Evolutionary conservation across 1,140 invertebrate species (phyloP).

Genomic region (Geopemphigus sp.): DNA sequence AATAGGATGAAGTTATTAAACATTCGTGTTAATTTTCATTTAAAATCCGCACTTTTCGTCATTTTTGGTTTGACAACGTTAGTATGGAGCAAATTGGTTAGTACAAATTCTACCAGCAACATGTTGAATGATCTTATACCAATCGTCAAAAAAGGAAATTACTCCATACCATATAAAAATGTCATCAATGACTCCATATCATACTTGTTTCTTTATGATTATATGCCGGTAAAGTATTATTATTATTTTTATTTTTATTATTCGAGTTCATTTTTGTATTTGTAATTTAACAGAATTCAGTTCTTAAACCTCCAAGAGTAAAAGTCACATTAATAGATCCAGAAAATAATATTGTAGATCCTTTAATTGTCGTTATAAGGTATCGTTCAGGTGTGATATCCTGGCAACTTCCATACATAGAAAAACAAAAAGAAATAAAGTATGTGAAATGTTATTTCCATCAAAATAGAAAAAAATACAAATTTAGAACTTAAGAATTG

Average conservation of each 20-base stretch:
- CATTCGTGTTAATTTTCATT: background rate
- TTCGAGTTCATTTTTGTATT: background rate
- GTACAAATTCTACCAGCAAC: background rate
- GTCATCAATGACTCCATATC: background rate
- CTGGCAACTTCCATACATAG: slow-evolving; percentile 48
- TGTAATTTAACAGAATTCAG: background rate
- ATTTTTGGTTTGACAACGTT: background rate
- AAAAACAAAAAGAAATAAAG: slow-evolving; percentile 36
- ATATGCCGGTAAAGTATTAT: background rate
- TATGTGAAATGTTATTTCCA: background rate
- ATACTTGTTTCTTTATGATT: slow-evolving; percentile 38
- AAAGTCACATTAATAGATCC: slow-evolving; percentile 11
- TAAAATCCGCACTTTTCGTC: background rate
- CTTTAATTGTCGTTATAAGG: slow-evolving; percentile 48
- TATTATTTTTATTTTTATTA: background rate
- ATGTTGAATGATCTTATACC: slow-evolving; percentile 11
- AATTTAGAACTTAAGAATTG: background rate
- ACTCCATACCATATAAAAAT: background rate
- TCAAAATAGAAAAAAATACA: background rate
- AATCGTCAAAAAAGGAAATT: slow-evolving; percentile 23
- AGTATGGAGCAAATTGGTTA: background rate
- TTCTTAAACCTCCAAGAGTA: slow-evolving; percentile 15
- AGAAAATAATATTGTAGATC: slow-evolving; percentile 29
- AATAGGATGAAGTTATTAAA: background rate
- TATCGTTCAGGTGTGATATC: slow-evolving; percentile 41